These are phyloP conservation scores for Uropetala carovei DNA, from an alignment of 2,888 invertebrate genomes.

Conservation along the genomic window DNA sequence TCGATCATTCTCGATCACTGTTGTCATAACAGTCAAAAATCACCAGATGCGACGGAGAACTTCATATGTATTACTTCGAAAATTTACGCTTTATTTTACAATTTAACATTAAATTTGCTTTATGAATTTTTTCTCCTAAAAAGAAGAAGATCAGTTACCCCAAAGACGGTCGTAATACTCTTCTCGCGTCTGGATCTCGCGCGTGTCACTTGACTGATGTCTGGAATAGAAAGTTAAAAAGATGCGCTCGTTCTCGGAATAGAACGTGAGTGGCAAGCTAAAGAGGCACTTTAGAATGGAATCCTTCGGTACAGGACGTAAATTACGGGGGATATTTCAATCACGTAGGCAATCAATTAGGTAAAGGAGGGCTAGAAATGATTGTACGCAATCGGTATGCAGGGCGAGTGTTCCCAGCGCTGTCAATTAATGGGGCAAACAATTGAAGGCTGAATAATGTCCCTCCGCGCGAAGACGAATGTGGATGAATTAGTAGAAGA, in stretches of 20 bases:
- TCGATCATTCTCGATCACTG: too few species aligned
- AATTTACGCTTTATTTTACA: too few species aligned
- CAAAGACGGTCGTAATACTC: neutral
- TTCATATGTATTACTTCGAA: too few species aligned
- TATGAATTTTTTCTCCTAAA: too few species aligned
- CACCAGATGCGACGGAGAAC: too few species aligned
- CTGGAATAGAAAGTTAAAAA: neutral
- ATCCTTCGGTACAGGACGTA: neutral
- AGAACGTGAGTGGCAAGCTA: neutral
- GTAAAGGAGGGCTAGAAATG: neutral
- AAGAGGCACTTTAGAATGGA: neutral
- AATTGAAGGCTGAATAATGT: neutral
- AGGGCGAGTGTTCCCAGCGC: neutral
- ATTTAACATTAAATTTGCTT: too few species aligned
- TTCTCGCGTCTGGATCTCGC: neutral
- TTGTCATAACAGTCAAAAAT: too few species aligned
- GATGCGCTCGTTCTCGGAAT: neutral
- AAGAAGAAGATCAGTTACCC: too few species aligned
- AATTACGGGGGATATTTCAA: neutral
- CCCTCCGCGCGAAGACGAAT: too few species aligned
- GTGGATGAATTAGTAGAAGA: too few species aligned
- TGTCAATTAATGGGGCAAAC: constrained; percentile 7
- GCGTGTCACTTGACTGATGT: neutral
- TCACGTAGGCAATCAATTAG: constrained; percentile 1
- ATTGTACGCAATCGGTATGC: neutral